Base-by-base conservation (phyloP, 1,140 invertebrate species). In the Ganaspis sp. region DNA sequence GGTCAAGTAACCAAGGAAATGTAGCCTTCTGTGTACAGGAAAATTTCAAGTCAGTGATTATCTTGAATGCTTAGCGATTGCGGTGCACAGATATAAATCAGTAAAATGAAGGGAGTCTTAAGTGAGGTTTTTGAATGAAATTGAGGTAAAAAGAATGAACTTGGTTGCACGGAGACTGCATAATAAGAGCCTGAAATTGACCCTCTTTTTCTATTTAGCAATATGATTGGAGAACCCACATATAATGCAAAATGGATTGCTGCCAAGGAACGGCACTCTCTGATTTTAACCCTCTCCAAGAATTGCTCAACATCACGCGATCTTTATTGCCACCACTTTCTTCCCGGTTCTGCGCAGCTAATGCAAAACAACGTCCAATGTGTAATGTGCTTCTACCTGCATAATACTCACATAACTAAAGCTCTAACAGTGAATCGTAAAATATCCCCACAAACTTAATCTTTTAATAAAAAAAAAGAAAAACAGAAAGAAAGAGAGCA, bases 251-350 rank as follows among this genome's bases (percentile, higher is more conserved):
- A 64, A 64, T 64, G 23, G 54, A 64, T 64, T 64, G 54, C 54
- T 64, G 54, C 54, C 54, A 64, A 15, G 54, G 23, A 23, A 64
- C 11, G 21, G 54, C 21, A 6, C 19, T 19, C 9, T 15, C 9
- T 29, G 21, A 64, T 29, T 64, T 64, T 64, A 64, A 29, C 54
- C 21, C 21, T 15, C 23, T 26, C 54, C 2, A 26, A 15, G 11
- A 64, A 64, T 64, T 64, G 54, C 23, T 15, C 23, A 64, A 64
- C 54, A 64, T 26, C 54, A 64, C 54, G 54, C 54, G 4, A 64
- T 15, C 54, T 64, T 64, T 64, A 64, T 64, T 29, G 54, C 54
- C 54, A 64, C 21, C 54, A 64, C 21, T 64, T 64, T 64, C 54
- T 64, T 58, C 12, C 9, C 4, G 21, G 9, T 12, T 64, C 12